Evolutionary conservation across 2,113 vertebrate genomes (phyloP), one percentile per base, ranked within the genome.

Genomic region (Carlito syrichta): DNA sequence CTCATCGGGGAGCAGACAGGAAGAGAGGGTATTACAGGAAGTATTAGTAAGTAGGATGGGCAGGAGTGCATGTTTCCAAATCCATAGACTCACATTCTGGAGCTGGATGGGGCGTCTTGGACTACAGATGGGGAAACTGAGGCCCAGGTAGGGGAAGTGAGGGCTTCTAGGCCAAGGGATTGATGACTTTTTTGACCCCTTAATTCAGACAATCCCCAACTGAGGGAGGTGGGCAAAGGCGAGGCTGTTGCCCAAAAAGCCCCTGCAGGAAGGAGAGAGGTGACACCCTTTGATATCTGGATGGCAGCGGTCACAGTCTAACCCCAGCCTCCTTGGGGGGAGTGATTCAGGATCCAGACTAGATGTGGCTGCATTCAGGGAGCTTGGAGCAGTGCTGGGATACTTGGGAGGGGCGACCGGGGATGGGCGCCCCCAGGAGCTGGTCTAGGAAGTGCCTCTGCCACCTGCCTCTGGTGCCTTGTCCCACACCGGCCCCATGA

Each of bases 1-100:
- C 12, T n/a, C 32, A 6, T 2, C 0, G 6, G 32, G 38, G 13
- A 45, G 35, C 63, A 54, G 35, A 8, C 0, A 0, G 35, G 20
- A 22, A 38, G 45, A 9, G 48, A n/a, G n/a, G n/a, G 76, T 52
- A 43, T 12, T 9, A 19, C 23, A 23, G 25, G 45, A 76, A 74
- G 23, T 10, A 54, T 78, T n/a, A 10, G 20, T 25, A 81, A 82
- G n/a, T 14, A 54, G 27, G 69, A 19, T 16, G 5, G 13, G 9
- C 22, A 71, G 60, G 19, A 22, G 25, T 11, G 43, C 6, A 52
- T 56, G 30, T 17, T 69, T 38, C 11, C 0, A 25, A 76, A 62
- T 35, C 45, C 48, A 30, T 1, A 69, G 27, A n/a, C 38, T 69
- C 3, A 32, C 17, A 2, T n/a, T 63, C 77, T 8, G 17, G 30